Base-by-base conservation (phyloP, 1,140 invertebrate genomes). In the Semibalanus balanoides region DNA sequence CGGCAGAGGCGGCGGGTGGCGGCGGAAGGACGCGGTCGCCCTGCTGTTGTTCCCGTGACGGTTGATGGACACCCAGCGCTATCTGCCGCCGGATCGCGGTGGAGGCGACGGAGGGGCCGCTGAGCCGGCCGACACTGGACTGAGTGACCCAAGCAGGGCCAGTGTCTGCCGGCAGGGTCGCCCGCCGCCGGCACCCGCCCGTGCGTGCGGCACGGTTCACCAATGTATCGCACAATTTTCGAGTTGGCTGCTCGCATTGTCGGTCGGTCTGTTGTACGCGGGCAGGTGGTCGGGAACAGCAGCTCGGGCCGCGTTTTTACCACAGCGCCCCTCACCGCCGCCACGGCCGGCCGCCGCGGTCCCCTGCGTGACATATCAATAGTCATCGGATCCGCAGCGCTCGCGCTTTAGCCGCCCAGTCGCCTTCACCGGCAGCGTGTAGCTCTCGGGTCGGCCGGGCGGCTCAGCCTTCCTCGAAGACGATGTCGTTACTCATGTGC, bases 191-290 rank as follows among this genome's bases (percentile, higher is more conserved):
- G 35, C 35, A 40, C 35, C 35, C 35, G 17, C 35, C 35, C 35
- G 35, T 40, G 51, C 51, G 51, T 64, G 51, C 22, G 51, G 51
- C 51, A 19, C 51, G 11, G 51, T 64, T 64, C 51, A 14, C 9
- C 51, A 64, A 64, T 64, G 70, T 72, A 72, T 72, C 29, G 70
- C 9, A 30, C 70, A 17, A 30, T 72, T 72, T 72, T 72, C 70
- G n/a, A 72, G 70, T 72, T 72, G 70, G 29, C 70, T 72, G 70
- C 7, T 19, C 25, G 3, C 29, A 72, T 72, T 72, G 70, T 72
- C 3, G 3, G 28, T 3, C 11, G n/a, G n/a, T n/a, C n/a, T n/a
- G n/a, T n/a, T n/a, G n/a, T n/a, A n/a, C n/a, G 11, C 25, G 70
- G 70, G 70, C 70, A 70, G 69, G 69, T 70, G 69, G 35, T 17